phyloP scores from a whole-genome alignment of 2,888 invertebrate species.

The Diaphora mendica region DNA sequence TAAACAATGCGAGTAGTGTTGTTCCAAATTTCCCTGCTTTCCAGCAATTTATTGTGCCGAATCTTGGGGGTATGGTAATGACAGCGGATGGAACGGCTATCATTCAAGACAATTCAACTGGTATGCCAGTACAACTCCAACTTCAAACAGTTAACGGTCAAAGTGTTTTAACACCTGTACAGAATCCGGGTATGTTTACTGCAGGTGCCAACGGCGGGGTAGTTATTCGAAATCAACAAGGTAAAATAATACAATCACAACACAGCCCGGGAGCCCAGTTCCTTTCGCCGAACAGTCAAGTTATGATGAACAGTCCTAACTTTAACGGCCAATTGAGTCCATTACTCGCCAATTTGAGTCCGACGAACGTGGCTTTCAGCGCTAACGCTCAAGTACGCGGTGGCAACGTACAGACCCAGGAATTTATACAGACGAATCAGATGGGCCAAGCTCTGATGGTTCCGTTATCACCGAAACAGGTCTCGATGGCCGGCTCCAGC shows the following conservation, averaged over 20 bases:
- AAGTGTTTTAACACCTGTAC: constrained; percentile 91
- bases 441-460: constrained; percentile 91
- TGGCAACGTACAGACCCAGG: constrained; percentile 88
- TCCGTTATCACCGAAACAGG: constrained; percentile 88
- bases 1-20: constrained; percentile 89
- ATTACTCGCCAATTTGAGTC: constrained; percentile 90
- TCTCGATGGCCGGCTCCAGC: constrained; percentile 81
- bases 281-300: constrained; percentile 91
- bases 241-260: constrained; percentile 89
- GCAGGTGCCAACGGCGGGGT: constrained; percentile 90
- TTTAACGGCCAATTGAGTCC: constrained; percentile 93
- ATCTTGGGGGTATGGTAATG: constrained; percentile 93
- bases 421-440: constrained; percentile 90
- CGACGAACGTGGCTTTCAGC: constrained; percentile 89
- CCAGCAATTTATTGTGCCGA: constrained; percentile 94
- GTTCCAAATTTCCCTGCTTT: constrained; percentile 92
- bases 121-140: constrained; percentile 90
- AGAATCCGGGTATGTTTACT: constrained; percentile 88
- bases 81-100: constrained; percentile 92
- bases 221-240: constrained; percentile 91
- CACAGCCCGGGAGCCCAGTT: constrained; percentile 90
- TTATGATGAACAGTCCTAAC: constrained; percentile 90
- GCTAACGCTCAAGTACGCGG: constrained; percentile 83
- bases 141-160: constrained; percentile 93
- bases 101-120: constrained; percentile 89